Evolutionary conservation across 2,888 invertebrate genomes (phyloP), one percentile per base, ranked within the genome.

Genomic region (Bugula neritina): DNA sequence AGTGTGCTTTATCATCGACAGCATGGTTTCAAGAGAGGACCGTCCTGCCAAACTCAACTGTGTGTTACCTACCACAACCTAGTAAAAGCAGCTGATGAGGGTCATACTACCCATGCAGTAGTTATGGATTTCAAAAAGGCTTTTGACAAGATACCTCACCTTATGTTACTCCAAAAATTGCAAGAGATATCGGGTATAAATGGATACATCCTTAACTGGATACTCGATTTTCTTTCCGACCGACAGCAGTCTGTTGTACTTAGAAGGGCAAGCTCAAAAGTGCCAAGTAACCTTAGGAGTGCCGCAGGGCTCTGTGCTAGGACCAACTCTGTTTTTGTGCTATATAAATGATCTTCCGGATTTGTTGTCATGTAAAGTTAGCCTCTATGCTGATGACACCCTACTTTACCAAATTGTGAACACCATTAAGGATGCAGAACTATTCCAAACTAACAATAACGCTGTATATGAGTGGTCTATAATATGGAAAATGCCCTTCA

Each of bases 321-420:
- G 63, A 2, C 63, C 63, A 25, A 63, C 63, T 31, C 27, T 63
- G 10, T 31, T 63, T 31, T n/a, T 63, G 29, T 13, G 3, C 13
- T 63, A 63, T n/a, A 29, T 63, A 5, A 63, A 63, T 31, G 63
- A 63, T 31, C 63, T 34, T 13, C 63, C 63, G 13, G 10, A 2
- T 5, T 5, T 13, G 21, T 27, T 63, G 10, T 31, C 27, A 13
- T 63, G 63, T n/a, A 55, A 23, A 10, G 63, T 63, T 10, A 43
- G 63, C 31, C 63, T 31, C 31, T 63, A 63, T 31, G 63, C 63
- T 63, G 63, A 63, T 55, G 55, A 55, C 5, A 55, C 55, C 3
- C 25, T 55, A n/a, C 25, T 55, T 17, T 55, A 55, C 23, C 63
- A 63, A n/a, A 27, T 3, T 10, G 63, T 31, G 3, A n/a, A 25